Percentiles rank a stretch among this genome's conserved stretches.
Evolutionary conservation across 2,888 invertebrate genomes (phyloP).

Genomic region (Capitulum mitella): DNA sequence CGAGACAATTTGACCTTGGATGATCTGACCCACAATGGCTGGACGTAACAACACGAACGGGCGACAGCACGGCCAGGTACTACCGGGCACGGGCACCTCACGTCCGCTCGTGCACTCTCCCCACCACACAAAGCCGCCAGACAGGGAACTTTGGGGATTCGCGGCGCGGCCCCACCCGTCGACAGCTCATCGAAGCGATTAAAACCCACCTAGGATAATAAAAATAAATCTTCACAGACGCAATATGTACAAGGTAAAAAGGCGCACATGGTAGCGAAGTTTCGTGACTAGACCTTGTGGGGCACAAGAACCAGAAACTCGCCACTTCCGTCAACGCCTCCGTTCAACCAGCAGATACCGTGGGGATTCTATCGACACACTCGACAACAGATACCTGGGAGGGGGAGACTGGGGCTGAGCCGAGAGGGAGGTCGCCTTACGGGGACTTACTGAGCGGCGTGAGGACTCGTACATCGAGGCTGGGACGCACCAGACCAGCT

Average conservation of each 20-base stretch:
- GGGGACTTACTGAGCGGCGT: neutral
- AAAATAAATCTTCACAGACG: conserved; percentile 24
- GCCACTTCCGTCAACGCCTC: conserved; percentile 8
- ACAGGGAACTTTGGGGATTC: neutral
- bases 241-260: conserved; percentile 22
- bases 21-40: neutral
- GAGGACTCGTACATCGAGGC: neutral
- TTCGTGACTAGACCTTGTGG: conserved; percentile 13
- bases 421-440: neutral
- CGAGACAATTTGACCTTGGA: neutral
- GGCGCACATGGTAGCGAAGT: conserved; percentile 12
- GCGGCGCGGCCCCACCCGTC: neutral
- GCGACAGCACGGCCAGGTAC: conserved; percentile 8
- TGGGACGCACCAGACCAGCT: neutral
- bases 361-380: conserved; percentile 9
- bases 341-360: neutral
- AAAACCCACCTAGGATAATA: neutral
- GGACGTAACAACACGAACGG: neutral
- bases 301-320: conserved; percentile 12
- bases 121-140: conserved; percentile 5
- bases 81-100: neutral
- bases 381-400: neutral
- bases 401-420: neutral
- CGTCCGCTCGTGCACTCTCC: neutral
- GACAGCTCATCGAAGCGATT: neutral